These are phyloP conservation scores for Eulithis prunata DNA, from an alignment of 2,888 invertebrate species.

Conservation along the genomic window DNA sequence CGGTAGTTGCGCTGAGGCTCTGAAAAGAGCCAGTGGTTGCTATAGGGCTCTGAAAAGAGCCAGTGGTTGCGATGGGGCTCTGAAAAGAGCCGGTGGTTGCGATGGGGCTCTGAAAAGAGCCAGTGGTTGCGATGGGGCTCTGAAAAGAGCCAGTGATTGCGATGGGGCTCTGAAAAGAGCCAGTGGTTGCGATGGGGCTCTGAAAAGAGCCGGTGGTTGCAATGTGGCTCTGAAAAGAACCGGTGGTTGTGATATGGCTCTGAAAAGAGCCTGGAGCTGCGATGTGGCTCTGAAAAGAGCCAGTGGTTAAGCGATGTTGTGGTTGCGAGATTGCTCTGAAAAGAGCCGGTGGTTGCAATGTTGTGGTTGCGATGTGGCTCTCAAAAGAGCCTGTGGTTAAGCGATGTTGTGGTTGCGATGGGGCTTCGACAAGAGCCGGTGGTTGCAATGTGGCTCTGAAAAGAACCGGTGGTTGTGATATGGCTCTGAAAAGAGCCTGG, in stretches of 20 bases:
- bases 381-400: constrained; percentile 26
- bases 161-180: constrained; percentile 14
- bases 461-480: neutral
- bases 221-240: constrained; percentile 4
- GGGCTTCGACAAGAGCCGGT: neutral
- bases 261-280: constrained; percentile 11
- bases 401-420: neutral
- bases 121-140: constrained; percentile 6
- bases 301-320: constrained; percentile 16
- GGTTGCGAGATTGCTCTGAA: constrained; percentile 32
- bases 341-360: constrained; percentile 21
- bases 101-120: constrained; percentile 11
- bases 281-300: neutral
- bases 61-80: neutral
- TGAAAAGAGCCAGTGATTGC: constrained; percentile 10
- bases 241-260: neutral
- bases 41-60: constrained; percentile 13
- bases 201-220: constrained; percentile 2
- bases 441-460: neutral
- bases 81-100: constrained; percentile 13
- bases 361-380: constrained; percentile 27
- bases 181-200: constrained; percentile 1
- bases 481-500: constrained; percentile 10
- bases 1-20: constrained; percentile 6
- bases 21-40: constrained; percentile 12